Evolutionary conservation across 2,797 vertebrate species (phyloP), one percentile per base, ranked within the genome.

Genomic region (Fratercula arctica): DNA sequence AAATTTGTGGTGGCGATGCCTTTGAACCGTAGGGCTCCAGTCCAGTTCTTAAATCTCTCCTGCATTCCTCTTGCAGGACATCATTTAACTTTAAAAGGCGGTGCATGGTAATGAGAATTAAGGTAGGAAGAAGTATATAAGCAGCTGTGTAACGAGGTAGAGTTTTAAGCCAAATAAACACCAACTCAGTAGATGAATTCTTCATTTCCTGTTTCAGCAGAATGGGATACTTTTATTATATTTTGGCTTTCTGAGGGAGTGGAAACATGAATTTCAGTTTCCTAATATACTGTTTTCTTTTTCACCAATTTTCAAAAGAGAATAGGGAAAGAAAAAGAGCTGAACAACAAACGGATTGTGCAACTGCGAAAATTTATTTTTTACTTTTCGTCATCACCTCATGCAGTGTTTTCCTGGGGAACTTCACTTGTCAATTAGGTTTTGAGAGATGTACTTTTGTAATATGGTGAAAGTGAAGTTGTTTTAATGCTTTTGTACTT

Each of bases 41-140:
- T 85, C 39, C 17, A 85, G 64, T 93, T 80, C 86, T 90, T 93
- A 91, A 94, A 94, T 95, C 66, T 60, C 45, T 92, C 51, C 50
- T 84, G 26, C 82, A 50, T 93, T 94, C 78, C 51, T 87, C 10
- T 54, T 86, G 24, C 24, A 73, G 76, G n/a, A 48, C 24, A 41
- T 79, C 88, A 60, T 63, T 96, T 82, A 84, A 53, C 82, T 77
- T 80, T 43, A 61, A 59, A 70, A 76, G 91, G 19, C 33, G 18
- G 59, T 25, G 6, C 51, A 56, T 29, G 51, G 46, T 84, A 39
- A 33, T 63, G 69, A 53, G 67, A 59, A 50, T 81, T 69, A 79
- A 68, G 46, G 35, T 78, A 37, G 84, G 68, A 90, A 75, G 81
- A 10, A 33, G 10, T 33, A n/a, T 28, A n/a, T 56, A 35, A 78